phyloP scores from a whole-genome alignment of 2,113 vertebrate species.

The Cyanoramphus novaezelandiae region DNA sequence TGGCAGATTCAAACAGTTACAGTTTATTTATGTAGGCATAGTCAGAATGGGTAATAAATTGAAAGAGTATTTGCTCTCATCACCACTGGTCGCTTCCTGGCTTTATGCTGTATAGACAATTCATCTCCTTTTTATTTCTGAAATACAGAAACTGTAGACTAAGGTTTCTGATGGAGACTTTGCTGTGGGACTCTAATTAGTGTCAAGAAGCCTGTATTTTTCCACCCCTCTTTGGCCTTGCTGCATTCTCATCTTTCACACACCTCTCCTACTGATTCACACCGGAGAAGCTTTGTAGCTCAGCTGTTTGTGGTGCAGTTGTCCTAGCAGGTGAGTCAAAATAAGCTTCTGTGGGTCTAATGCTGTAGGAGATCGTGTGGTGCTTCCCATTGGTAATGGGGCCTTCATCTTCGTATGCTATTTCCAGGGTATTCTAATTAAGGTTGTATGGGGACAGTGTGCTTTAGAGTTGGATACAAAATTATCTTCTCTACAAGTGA shows the following conservation, averaged over 20 bases:
- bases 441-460: neutral
- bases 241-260: neutral
- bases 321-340: neutral
- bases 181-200: neutral
- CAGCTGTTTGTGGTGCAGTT: neutral
- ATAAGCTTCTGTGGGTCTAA: neutral
- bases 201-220: conserved; percentile 17
- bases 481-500: neutral
- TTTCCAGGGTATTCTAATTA: neutral
- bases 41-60: conserved; percentile 20
- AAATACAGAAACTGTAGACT: conserved; percentile 51
- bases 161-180: conserved; percentile 34
- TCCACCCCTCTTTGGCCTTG: neutral
- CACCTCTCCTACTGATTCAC: neutral
- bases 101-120: neutral
- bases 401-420: neutral
- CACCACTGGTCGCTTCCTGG: conserved; percentile 16
- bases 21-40: neutral
- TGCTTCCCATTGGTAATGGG: neutral
- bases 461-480: neutral
- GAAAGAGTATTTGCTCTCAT: conserved; percentile 22
- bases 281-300: neutral
- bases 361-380: neutral
- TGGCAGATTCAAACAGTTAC: neutral
- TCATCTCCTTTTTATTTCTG: conserved; percentile 32